Conservation (phyloP, 2,113 vertebrate genomes). For the Mellivora capensis region DNA sequence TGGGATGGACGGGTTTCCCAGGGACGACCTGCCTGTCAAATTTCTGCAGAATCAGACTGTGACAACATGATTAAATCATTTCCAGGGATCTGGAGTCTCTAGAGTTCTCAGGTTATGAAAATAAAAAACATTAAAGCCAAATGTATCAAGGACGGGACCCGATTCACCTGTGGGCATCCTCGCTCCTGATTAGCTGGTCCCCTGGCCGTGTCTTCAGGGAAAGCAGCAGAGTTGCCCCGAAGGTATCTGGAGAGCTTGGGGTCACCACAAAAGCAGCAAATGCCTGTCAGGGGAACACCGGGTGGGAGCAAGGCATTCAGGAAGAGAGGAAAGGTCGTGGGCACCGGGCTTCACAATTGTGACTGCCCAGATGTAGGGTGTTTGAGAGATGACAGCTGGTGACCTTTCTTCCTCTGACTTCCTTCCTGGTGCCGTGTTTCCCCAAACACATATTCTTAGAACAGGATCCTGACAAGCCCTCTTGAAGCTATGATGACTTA, state of each 20-base stretch:
- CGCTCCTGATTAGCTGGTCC: neutral
- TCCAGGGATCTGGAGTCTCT: neutral
- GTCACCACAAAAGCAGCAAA: neutral
- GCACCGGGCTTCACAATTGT: neutral
- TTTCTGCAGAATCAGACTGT: neutral
- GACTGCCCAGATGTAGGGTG: neutral
- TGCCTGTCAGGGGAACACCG: neutral
- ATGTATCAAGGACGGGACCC: neutral
- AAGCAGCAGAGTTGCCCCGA: neutral
- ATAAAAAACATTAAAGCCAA: neutral
- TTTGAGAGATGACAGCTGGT: neutral
- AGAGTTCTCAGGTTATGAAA: neutral
- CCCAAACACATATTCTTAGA: neutral
- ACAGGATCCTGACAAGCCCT: neutral
- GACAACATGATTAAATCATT: neutral
- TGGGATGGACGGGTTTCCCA: neutral
- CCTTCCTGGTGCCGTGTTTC: neutral
- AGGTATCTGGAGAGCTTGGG: neutral
- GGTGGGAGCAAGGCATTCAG: neutral
- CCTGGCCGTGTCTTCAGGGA: neutral
- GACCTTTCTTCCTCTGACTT: neutral
- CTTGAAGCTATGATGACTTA: neutral
- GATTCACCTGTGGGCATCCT: neutral
- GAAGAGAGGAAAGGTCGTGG: neutral
- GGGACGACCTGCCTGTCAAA: neutral